These are phyloP conservation scores for Coregonus ussuriensis DNA, from an alignment of 2,797 vertebrate genomes.

Conservation along the genomic window DNA sequence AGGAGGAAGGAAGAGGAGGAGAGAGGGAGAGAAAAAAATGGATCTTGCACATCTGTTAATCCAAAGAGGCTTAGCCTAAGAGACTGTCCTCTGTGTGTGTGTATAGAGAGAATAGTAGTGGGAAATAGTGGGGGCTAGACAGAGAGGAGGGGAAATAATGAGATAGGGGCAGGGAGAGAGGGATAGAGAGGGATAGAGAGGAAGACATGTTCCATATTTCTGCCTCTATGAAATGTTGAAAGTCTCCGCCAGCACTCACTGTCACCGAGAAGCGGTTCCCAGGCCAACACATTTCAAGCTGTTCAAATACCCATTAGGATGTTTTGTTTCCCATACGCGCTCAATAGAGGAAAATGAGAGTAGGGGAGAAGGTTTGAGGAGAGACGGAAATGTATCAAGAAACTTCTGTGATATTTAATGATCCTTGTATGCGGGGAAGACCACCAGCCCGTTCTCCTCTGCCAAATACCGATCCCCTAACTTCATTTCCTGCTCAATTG, in stretches of 20 bases:
- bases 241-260: conserved; percentile 62
- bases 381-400: conserved; percentile 77
- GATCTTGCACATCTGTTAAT: conserved; percentile 60
- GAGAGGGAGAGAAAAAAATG: conserved; percentile 29
- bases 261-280: conserved; percentile 74
- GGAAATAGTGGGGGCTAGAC: neutral
- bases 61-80: conserved; percentile 57
- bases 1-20: conserved; percentile 26
- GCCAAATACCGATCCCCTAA: conserved; percentile 88
- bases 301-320: conserved; percentile 86
- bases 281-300: conserved; percentile 80
- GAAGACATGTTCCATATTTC: conserved; percentile 22
- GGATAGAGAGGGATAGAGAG: conserved; percentile 32
- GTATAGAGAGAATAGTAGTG: neutral
- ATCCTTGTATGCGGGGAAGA: conserved; percentile 84
- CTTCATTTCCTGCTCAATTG: conserved; percentile 80
- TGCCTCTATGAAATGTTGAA: conserved; percentile 62
- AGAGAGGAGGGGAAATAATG: neutral
- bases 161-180: conserved; percentile 7
- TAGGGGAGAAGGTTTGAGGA: neutral
- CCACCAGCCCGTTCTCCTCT: conserved; percentile 79
- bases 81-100: conserved; percentile 62
- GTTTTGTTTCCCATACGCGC: conserved; percentile 77
- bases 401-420: conserved; percentile 86
- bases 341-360: conserved; percentile 48